Evolutionary conservation across 2,888 invertebrate species (phyloP).

Genomic region (Caenorhabditis doughertyi): DNA sequence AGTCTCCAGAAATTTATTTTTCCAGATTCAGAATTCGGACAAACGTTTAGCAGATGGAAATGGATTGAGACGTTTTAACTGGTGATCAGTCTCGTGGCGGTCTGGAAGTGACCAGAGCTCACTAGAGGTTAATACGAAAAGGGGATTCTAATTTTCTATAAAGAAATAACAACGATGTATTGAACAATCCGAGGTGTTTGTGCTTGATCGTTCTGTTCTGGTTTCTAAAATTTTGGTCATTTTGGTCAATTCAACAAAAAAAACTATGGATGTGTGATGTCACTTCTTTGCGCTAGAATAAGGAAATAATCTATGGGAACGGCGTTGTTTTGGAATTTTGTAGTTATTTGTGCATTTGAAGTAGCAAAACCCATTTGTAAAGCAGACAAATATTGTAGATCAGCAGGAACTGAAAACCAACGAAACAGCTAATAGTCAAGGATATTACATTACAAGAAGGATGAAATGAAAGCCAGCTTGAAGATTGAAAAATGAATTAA

Average conservation of each 20-base stretch:
- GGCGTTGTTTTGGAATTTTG: slow-evolving; percentile 3
- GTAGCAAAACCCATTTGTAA: background rate
- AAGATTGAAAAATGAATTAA: no score
- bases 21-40: slow-evolving; percentile 22
- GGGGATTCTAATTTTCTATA: background rate
- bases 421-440: no score
- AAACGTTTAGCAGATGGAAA: slow-evolving; percentile 10
- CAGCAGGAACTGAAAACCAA: no score
- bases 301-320: slow-evolving; percentile 1
- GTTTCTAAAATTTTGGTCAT: background rate
- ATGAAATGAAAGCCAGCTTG: no score
- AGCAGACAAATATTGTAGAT: no score
- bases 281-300: background rate
- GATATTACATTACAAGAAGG: no score
- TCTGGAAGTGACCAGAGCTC: slow-evolving; percentile 48
- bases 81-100: slow-evolving; percentile 38
- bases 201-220: background rate
- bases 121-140: slow-evolving; percentile 11
- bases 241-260: background rate
- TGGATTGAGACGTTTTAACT: slow-evolving; percentile 8
- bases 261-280: background rate
- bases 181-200: background rate
- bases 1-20: no score
- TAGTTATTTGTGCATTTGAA: background rate
- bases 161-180: slow-evolving; percentile 9